Conservation (phyloP, 2,888 invertebrate genomes). For the Nezara viridula region DNA sequence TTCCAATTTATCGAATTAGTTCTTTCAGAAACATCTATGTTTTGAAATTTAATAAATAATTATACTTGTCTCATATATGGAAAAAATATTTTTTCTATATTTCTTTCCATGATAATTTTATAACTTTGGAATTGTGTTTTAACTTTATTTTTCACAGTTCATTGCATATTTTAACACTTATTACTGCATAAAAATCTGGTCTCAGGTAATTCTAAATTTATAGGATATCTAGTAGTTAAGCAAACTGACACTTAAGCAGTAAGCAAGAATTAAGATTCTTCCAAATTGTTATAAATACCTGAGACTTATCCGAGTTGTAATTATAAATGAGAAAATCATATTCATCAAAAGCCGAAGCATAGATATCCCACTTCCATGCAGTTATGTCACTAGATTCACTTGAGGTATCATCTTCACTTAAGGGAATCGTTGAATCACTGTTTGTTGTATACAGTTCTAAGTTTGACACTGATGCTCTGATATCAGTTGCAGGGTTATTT, state of each 20-base stretch:
- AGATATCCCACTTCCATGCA: conserved; percentile 67
- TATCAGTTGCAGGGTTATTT: conserved; percentile 51
- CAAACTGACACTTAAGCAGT: background rate
- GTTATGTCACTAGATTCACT: conserved; percentile 68
- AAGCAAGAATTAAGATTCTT: background rate
- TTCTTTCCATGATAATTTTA: no score
- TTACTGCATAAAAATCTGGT: no score
- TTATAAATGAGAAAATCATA: conserved; percentile 63
- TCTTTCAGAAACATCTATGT: no score
- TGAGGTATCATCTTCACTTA: conserved; percentile 58
- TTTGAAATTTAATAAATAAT: no score
- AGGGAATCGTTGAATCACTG: conserved; percentile 50
- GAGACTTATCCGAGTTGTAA: conserved; percentile 57
- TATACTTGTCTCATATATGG: no score
- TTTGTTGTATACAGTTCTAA: conserved; percentile 30
- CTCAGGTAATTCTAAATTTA: background rate
- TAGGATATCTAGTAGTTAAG: background rate
- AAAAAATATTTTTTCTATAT: no score
- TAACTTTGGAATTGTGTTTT: no score
- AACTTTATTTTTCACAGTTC: no score
- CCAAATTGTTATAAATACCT: conserved; percentile 55
- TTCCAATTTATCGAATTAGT: no score
- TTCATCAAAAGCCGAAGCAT: conserved; percentile 66
- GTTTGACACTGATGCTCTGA: conserved; percentile 44
- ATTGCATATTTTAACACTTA: no score